Base-by-base conservation (phyloP, 1,140 invertebrate genomes). In the Mya arenaria region DNA sequence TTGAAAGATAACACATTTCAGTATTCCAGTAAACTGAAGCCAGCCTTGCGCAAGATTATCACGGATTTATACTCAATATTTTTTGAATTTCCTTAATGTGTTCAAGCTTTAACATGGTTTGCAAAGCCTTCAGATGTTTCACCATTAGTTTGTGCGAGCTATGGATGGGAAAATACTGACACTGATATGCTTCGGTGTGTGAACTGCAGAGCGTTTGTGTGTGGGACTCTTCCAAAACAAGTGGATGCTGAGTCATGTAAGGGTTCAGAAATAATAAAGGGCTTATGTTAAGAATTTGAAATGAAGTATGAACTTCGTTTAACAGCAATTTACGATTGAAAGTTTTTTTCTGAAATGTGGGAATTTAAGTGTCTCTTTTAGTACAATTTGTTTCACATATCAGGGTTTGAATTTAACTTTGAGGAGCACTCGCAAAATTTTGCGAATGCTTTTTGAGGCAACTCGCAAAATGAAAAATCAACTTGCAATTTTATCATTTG, bases 121-220 rank as follows among this genome's bases (percentile, higher is more conserved):
- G 89, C 86, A 19, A 91, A 91, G 71, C 90, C 90, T 15, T 13
- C 52, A 30, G 85, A 87, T 25, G 71, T 91, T 19, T 88, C 84
- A 15, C 90, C 90, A 32, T 58, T 90, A 39, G 74, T 83, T 4
- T 91, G 90, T 86, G 90, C 90, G 0, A 86, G 88, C 19, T 91
- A 88, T 79, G 90, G 90, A 0, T 91, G 90, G 90, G 66, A 87
- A 74, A 91, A 91, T 68, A 72, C 75, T 3, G 88, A 90, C 5
- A 60, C 66, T 10, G 90, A 91, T 82, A 85, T 90, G 77, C 79
- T 91, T 32, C 84, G 86, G 66, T 91, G 90, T 84, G 85, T 86
- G 15, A 85, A 82, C 28, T 90, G 89, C 65, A 86, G 85, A 32
- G 83, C 85, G 5, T 71, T 86, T 28, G 52, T 91, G 1, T 85